Evolutionary conservation across 2,113 vertebrate genomes (phyloP), one percentile per base, ranked within the genome.

Genomic region (Meles meles): DNA sequence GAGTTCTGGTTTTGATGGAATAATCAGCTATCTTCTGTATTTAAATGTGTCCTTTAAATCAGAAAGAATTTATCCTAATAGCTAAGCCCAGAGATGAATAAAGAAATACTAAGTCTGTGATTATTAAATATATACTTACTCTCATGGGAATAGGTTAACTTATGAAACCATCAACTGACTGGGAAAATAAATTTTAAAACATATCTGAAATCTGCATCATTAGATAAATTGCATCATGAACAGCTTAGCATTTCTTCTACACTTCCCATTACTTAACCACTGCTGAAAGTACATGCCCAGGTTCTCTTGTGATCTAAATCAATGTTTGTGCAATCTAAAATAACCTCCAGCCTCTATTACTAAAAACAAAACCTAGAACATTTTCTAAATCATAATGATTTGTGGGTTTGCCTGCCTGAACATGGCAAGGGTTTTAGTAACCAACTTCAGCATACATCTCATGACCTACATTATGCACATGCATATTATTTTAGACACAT

Each of bases 321-420:
- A 39, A 5, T 69, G 49, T 72, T 88, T 0, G 1, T 84, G 25
- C 61, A 65, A 61, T 76, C 67, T 84, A 55, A 80, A 29, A 93
- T 95, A 97, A 91, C 71, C 39, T 63, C 31, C 25, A 81, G 25
- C 2, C 23, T 88, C n/a, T 69, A 39, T 76, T 88, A 93, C 47
- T 76, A 25, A 96, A 97, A 96, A 91, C 77, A 95, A 95, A 91
- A 83, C 59, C 25, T 42, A 79, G 37, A 59, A 94, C 17, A 49
- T 72, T 74, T 88, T 80, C 63, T 69, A 93, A 93, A 59, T 90
- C 13, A 71, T 84, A 80, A 63, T 29, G 12, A 65, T 79, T 92
- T 90, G 49, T 69, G 39, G 42, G 52, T 52, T 92, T 82, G 37
- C 49, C 63, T 91, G 42, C 44, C 37, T 90, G 77, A 80, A 88